Percentiles rank a stretch among this genome's conserved stretches.
Conservation (phyloP, 2,888 invertebrate genomes). For the Slavum lentiscoides region DNA sequence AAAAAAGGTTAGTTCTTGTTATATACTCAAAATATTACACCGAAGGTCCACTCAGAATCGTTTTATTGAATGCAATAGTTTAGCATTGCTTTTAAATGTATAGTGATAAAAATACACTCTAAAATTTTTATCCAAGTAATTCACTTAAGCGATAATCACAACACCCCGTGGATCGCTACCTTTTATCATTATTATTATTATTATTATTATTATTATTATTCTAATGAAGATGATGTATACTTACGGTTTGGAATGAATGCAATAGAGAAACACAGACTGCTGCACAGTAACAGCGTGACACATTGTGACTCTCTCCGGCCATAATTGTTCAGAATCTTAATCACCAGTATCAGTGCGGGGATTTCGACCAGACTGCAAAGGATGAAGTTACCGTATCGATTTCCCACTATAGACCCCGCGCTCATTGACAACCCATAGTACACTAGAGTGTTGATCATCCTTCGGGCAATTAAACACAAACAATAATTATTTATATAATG, state of each 20-base stretch:
- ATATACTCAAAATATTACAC: too few species aligned
- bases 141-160: too few species aligned
- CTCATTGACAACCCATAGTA: slow-evolving; percentile 80
- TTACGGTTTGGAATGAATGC: slow-evolving; percentile 66
- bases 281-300: slow-evolving; percentile 55
- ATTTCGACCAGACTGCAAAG: slow-evolving; percentile 56
- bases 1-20: too few species aligned
- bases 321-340: slow-evolving; percentile 54
- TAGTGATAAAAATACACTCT: too few species aligned
- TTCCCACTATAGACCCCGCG: slow-evolving; percentile 73
- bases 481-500: too few species aligned
- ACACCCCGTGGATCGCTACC: too few species aligned
- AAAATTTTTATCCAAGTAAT: too few species aligned
- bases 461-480: slow-evolving; percentile 44
- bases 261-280: slow-evolving; percentile 63
- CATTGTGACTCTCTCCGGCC: slow-evolving; percentile 55
- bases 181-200: too few species aligned
- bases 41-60: too few species aligned
- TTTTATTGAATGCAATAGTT: too few species aligned
- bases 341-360: slow-evolving; percentile 57
- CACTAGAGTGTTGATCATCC: slow-evolving; percentile 74
- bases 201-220: too few species aligned
- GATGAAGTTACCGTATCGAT: slow-evolving; percentile 79
- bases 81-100: too few species aligned
- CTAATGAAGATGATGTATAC: background rate